phyloP scores from a whole-genome alignment of 2,797 vertebrate species.

The Gymnothorax reevesii region DNA sequence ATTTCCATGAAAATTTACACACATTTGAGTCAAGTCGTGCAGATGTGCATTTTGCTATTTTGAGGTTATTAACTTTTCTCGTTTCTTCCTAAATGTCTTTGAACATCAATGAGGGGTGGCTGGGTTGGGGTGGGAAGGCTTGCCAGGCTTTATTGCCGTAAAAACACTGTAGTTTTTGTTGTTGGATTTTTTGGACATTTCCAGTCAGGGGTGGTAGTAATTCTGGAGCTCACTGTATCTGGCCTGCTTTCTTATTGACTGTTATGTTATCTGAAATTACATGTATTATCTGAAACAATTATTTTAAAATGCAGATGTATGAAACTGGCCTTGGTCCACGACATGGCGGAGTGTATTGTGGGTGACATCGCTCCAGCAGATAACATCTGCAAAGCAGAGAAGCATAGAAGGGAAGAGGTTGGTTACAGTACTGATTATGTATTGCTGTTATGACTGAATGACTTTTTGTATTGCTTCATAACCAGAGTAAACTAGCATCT shows the following conservation, averaged over 20 bases:
- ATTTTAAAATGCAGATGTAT: slow-evolving; percentile 79
- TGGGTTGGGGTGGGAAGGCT: no score
- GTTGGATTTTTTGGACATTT: no score
- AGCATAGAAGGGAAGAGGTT: slow-evolving; percentile 89
- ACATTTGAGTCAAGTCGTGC: no score
- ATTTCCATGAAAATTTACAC: no score
- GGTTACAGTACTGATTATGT: slow-evolving; percentile 39
- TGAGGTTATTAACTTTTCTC: no score
- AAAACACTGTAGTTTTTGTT: no score
- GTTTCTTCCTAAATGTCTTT: no score
- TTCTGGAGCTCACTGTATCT: not conserved
- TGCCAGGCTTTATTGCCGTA: no score
- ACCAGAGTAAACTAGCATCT: not conserved
- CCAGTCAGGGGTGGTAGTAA: no score
- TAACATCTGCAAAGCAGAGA: slow-evolving; percentile 94
- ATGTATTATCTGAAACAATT: not conserved
- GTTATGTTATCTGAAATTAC: not conserved
- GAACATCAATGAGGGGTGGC: no score
- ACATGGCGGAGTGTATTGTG: slow-evolving; percentile 98
- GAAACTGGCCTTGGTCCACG: slow-evolving; percentile 91
- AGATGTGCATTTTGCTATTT: no score
- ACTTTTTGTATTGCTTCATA: not conserved
- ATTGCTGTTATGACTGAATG: not conserved
- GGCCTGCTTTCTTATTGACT: not conserved
- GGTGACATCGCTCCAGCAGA: slow-evolving; percentile 95